Base-by-base conservation (phyloP, 2,888 invertebrate species). In the Melieria crassipennis region DNA sequence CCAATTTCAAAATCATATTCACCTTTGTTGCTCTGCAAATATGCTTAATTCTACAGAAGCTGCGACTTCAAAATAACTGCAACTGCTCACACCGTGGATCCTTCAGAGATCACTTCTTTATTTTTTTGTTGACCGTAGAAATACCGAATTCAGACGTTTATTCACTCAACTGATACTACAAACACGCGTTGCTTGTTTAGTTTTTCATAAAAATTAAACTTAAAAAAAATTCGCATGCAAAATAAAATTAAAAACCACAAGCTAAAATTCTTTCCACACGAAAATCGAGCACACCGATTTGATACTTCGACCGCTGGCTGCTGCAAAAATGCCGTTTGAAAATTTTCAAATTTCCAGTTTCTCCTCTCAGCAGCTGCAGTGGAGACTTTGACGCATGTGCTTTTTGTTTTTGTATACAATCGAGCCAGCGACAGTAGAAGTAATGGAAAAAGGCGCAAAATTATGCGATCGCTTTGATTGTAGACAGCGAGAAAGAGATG, bases 321-420 rank as follows among this genome's bases (percentile, higher is more conserved):
- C 50, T 13, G 48, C 45, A 45, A 56, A 67, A 67, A 67, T 67
- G 60, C 67, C 67, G 67, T 67, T 67, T 67, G 45, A 67, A 67
- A 67, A 52, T 67, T 65, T 52, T 13, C 58, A 67, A 67, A 48
- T 56, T 50, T 58, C 50, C 13, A 6, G 48, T 7, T 58, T 11
- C 42, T 11, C 52, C 30, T 7, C 5, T 4, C 5, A 30, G 58
- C 42, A 30, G 3, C 65, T 10, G 4, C 6, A 13, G 48, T 50
- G 60, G 16, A 60, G 67, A 67, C 50, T 58, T 58, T 66, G 42
- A 9, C 9, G 6, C 7, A 60, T 11, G n/a, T 7, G 13, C 13
- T 3, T 55, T 67, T 67, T 67, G 60, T 67, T 60, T 60, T 48
- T 67, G 67, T 50, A 42, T 47, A 11, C n/a, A 46, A 48, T 30